Evolutionary conservation across 2,113 vertebrate species (phyloP).

Genomic region (Hirundichthys speculiger): DNA sequence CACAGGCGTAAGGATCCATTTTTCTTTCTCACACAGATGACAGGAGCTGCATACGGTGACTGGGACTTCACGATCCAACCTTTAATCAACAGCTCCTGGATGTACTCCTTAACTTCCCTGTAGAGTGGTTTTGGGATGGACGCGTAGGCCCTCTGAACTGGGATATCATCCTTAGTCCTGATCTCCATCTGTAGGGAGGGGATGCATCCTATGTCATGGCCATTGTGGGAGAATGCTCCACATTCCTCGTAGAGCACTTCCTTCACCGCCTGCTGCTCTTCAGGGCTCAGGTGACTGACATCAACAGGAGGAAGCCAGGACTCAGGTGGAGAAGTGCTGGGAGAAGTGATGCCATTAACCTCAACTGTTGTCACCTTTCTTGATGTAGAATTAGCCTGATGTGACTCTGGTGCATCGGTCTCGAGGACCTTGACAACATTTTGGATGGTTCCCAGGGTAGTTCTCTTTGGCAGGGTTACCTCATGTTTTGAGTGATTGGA

Average conservation of each 20-base stretch:
- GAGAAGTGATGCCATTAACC: no score
- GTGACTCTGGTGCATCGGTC: no score
- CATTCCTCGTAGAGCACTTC: background rate
- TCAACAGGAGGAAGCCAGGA: conserved; percentile 8
- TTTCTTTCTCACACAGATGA: no score
- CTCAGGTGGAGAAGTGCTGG: no score
- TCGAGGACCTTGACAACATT: no score
- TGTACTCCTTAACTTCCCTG: background rate
- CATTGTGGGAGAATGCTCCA: background rate
- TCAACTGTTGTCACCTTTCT: no score
- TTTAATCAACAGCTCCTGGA: background rate
- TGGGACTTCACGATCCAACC: no score
- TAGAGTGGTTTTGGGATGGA: no score
- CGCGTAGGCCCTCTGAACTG: no score
- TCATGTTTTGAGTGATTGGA: conserved; percentile 15
- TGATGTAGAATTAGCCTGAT: no score
- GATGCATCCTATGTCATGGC: no score
- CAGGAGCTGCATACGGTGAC: no score
- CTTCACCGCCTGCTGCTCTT: background rate
- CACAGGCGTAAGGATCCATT: background rate
- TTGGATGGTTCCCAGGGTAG: background rate
- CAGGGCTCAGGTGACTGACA: conserved; percentile 5
- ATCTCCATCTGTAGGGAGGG: conserved; percentile 20
- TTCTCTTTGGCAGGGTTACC: conserved; percentile 7
- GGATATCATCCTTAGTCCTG: conserved; percentile 25